Evolutionary conservation across 2,113 vertebrate species (phyloP), one percentile per base, ranked within the genome.

Genomic region (Athene cunicularia): DNA sequence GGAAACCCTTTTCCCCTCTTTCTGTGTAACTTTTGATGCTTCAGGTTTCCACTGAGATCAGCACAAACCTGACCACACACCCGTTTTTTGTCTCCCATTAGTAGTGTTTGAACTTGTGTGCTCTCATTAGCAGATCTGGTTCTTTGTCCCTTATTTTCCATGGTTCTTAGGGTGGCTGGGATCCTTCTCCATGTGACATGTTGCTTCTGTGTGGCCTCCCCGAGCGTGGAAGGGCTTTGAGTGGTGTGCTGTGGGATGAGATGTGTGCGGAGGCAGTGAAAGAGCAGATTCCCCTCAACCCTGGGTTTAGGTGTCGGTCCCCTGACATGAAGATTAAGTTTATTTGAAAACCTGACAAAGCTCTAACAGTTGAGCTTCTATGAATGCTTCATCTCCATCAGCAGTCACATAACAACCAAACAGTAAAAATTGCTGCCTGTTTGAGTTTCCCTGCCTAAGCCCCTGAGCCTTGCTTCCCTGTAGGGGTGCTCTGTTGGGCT

Each of bases 201-300:
- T 53, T 72, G n/a, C 47, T 66, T 77, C 64, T 60, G 7, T 66
- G 52, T 63, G 66, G 63, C 64, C 39, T 85, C n/a, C 23, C 45
- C 0, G 0, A 6, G 26, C 1, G 11, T 13, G 27, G 33, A 39
- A 66, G 12, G 58, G 10, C 9, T 63, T 50, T 70, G 79, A 56
- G 32, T 0, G 0, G 12, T 1, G 5, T 71, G 64, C 27, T 73
- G 35, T 64, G 55, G 11, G 63, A 62, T 2, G 18, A 37, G 24
- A 16, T 71, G 8, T 47, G 39, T 6, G 13, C 50, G 73, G 73
- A 66, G 60, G 10, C n/a, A 18, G 20, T 30, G 60, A 37, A 71
- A 63, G 53, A 37, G 17, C 21, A 64, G 23, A 33, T 52, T 67
- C n/a, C 22, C 55, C 80, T 68, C 37, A 47, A 41, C 49, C 12